Evolutionary conservation across 2,113 vertebrate species (phyloP), one percentile per base, ranked within the genome.

Genomic region (Oceanites oceanicus): DNA sequence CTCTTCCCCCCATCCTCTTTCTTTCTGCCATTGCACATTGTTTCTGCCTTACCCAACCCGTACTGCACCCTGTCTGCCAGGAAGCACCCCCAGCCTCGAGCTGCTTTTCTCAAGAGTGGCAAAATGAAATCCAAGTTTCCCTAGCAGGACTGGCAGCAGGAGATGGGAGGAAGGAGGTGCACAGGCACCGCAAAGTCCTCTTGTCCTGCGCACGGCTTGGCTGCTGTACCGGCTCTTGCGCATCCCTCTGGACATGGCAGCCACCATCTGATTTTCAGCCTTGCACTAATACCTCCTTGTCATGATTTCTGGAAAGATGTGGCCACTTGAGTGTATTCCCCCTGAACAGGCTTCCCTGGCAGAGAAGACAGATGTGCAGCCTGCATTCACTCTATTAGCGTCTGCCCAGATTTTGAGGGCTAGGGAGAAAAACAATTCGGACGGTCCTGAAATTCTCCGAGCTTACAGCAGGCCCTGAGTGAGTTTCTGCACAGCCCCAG

Each of bases 1-100:
- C 86, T 96, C 73, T 94, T 92, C 42, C 67, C 49, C 62, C n/a
- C 22, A 2, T 88, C 40, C 74, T 94, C 79, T 72, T n/a, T n/a
- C 71, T 8, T 53, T 74, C 59, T 92, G 90, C 95, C 50, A 8
- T 7, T 20, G 15, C 85, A 49, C 76, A 32, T 34, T 7, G 0
- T 13, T 90, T 47, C 63, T 92, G 78, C 86, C 90, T 80, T 70
- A 55, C 71, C 68, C 75, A 73, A n/a, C 55, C 86, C 6, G 6
- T 12, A 3, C 66, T 2, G 44, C 6, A 11, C 45, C 59, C 55
- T 47, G n/a, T 9, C 72, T 92, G 86, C 50, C 83, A 47, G 50
- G 34, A 47, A 81, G 30, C 75, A 36, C 34, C 59, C 30, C 29
- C 59, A n/a, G 74, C 66, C 77, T 56, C 30, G 11, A 11, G n/a